Base-by-base conservation (phyloP, 2,797 vertebrate species). In the Echeneis naucrates region DNA sequence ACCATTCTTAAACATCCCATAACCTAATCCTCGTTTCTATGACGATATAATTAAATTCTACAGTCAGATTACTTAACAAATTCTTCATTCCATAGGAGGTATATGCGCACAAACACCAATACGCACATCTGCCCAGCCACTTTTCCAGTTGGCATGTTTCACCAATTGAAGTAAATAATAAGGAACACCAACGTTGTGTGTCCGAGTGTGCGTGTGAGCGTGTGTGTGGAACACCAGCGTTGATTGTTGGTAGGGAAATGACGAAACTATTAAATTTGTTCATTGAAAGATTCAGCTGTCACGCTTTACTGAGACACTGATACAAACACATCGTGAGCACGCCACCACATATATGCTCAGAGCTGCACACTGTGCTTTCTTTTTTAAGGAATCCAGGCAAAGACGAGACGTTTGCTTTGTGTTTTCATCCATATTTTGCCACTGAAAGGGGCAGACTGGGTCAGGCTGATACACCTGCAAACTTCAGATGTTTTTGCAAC, bases 241-340 rank as follows among this genome's bases (percentile, higher is more conserved):
- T 75, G 82, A 89, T 84, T 78, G 80, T 82, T 85, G 68, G 88
- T 83, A 76, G 81, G 87, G 52, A 89, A 89, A 88, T 80, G 77
- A 88, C 88, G 91, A 58, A 91, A 80, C 83, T 76, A 91, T 92
- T 90, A 89, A 86, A 77, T 73, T 88, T 54, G 88, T 89, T 87
- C 90, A 82, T 87, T 76, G 52, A 63, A 68, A 82, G 77, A 88
- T 85, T 83, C 54, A 1, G 53, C 55, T 76, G 79, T 86, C 85
- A 87, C 82, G 81, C 78, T 88, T 87, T 84, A 48, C 47, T 77
- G 37, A 27, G 62, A 83, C 72, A 65, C 63, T 42, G 72, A 81
- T 68, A 64, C 80, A 87, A 54, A 85, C 65, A 67, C 6, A 53
- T 8, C 44, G n/a, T 4, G 12, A 55, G 21, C 4, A 21, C 24